Conservation (phyloP, 2,113 vertebrate genomes). For the Oceanites oceanicus region DNA sequence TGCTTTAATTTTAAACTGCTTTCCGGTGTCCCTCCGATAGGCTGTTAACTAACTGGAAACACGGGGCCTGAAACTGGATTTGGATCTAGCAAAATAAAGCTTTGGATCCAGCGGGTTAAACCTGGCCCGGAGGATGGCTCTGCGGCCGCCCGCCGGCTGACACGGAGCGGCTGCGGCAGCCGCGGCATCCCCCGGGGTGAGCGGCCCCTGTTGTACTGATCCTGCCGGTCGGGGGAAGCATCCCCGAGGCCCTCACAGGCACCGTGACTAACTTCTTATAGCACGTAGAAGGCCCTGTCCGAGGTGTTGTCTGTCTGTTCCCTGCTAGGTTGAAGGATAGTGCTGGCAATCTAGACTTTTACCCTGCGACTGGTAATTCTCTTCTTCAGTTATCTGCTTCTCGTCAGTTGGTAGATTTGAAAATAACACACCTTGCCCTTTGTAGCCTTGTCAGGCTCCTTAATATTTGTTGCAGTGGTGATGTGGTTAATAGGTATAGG, state of each 20-base stretch:
- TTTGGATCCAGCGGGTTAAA: neutral
- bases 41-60: neutral
- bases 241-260: accelerated
- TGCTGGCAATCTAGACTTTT: neutral
- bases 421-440: neutral
- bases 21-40: neutral
- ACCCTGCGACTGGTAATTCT: neutral
- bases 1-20: neutral
- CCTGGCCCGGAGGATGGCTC: neutral
- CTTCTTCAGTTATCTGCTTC: neutral
- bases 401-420: neutral
- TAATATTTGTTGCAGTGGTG: neutral
- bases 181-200: accelerated
- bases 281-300: neutral
- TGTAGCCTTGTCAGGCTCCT: neutral
- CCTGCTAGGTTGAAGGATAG: neutral
- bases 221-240: accelerated
- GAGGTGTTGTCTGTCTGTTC: neutral
- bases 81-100: neutral
- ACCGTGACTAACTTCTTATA: accelerated
- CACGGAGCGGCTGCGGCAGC: neutral
- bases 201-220: accelerated
- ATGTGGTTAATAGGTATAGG: neutral
- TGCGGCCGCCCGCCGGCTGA: neutral
- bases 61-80: accelerated